Percentiles rank a stretch among this genome's conserved stretches.
phyloP scores from a whole-genome alignment of 2,797 vertebrate genomes.

The Eurystomus glaucurus region DNA sequence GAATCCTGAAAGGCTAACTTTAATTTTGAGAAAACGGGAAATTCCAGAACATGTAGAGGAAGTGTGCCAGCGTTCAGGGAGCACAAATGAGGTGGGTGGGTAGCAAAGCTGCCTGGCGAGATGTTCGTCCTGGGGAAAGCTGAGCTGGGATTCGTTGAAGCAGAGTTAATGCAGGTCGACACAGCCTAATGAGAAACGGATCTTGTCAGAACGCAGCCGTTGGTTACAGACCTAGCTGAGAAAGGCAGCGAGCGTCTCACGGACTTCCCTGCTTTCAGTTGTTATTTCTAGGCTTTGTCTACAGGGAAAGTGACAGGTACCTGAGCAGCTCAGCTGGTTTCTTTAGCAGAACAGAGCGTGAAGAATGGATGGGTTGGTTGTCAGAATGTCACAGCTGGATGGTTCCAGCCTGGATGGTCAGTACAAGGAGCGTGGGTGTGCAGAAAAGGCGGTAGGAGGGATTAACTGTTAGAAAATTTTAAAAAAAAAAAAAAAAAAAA shows the following conservation, averaged over 20 bases:
- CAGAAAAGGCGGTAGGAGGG: background rate
- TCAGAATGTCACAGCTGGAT: background rate
- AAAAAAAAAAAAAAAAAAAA: too few species aligned
- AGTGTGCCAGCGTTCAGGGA: constrained; percentile 28
- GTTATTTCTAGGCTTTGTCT: background rate
- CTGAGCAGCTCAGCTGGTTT: background rate
- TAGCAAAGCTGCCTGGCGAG: constrained; percentile 4
- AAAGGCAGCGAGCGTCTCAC: background rate
- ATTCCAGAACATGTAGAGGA: constrained; percentile 33
- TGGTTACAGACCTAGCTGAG: background rate
- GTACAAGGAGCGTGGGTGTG: background rate
- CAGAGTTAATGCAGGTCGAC: background rate
- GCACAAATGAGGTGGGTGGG: background rate
- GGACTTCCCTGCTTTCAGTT: background rate
- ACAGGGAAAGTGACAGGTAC: background rate
- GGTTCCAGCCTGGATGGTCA: background rate
- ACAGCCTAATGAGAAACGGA: background rate
- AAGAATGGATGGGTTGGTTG: background rate
- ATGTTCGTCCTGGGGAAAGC: constrained; percentile 1
- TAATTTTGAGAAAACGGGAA: constrained; percentile 69
- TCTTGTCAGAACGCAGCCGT: background rate
- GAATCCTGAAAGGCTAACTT: constrained; percentile 52
- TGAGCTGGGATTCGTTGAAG: background rate
- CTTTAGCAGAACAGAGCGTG: background rate
- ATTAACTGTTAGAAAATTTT: background rate